Evolutionary conservation across 2,888 invertebrate species (phyloP).

Genomic region (Atherix ibis): DNA sequence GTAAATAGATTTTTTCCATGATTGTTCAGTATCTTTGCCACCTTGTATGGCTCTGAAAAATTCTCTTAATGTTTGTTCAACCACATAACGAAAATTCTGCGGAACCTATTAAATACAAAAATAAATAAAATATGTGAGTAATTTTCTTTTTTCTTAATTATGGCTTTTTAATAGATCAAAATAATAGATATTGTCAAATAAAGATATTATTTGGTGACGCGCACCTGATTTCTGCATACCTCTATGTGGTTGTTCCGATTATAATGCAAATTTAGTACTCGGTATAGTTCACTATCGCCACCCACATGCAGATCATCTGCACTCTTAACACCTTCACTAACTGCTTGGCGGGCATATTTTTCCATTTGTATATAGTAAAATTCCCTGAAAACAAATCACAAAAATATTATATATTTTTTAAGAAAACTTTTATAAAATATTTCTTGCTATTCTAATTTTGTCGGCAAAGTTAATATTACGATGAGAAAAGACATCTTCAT

Average conservation of each 20-base stretch:
- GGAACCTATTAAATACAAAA: constrained; percentile 65
- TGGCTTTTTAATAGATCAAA: too few relatives aligned
- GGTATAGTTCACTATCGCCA: constrained; percentile 91
- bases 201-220: too few relatives aligned
- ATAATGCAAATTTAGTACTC: constrained; percentile 96
- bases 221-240: constrained; percentile 41
- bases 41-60: constrained; percentile 97
- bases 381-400: constrained; percentile 70
- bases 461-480: too few relatives aligned
- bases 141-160: not conserved
- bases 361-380: constrained; percentile 99
- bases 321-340: constrained; percentile 88
- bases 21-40: constrained; percentile 94
- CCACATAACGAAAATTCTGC: constrained; percentile 88
- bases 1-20: constrained; percentile 99
- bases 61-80: constrained; percentile 94
- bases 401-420: constrained; percentile 5
- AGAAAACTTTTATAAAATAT: too few relatives aligned
- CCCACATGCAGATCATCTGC: constrained; percentile 88
- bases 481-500: too few relatives aligned
- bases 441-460: too few relatives aligned
- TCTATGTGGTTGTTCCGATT: constrained; percentile 66
- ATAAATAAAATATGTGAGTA: constrained; percentile 9
- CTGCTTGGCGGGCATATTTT: constrained; percentile 96
- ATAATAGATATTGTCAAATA: too few relatives aligned